A percentile compares a stretch with the other conserved stretches of the same genome.
Conservation (phyloP, 2,888 invertebrate species). For the Ephialtes manifestator region DNA sequence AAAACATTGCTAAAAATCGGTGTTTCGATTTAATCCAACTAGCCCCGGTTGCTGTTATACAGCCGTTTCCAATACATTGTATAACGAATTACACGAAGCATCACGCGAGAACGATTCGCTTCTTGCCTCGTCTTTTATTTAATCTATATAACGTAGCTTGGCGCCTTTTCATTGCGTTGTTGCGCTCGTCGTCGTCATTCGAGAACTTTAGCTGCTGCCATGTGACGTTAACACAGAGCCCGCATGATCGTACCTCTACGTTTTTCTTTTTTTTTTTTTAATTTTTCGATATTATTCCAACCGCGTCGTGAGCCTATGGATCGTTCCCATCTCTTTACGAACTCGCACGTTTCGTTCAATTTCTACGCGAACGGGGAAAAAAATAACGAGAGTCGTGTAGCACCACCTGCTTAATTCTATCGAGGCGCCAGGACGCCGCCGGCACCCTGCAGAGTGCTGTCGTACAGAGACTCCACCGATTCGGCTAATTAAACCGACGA, state of each 20-base stretch:
- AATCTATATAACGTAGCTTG: too few species aligned
- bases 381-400: slow-evolving; percentile 10
- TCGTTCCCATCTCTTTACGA: slow-evolving; percentile 14
- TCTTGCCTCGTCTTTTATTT: too few species aligned
- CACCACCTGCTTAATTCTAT: slow-evolving; percentile 57
- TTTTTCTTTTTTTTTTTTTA: slow-evolving; percentile 19
- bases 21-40: too few species aligned
- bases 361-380: background rate
- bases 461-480: background rate
- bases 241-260: slow-evolving; percentile 32
- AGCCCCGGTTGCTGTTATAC: too few species aligned
- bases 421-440: slow-evolving; percentile 49
- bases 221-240: slow-evolving; percentile 24
- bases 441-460: slow-evolving; percentile 14
- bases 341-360: slow-evolving; percentile 4
- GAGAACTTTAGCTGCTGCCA: background rate
- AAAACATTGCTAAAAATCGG: too few species aligned
- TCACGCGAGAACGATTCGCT: too few species aligned
- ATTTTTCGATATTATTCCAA: slow-evolving; percentile 51
- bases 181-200: too few species aligned
- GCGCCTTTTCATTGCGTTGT: too few species aligned
- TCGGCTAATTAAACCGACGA: slow-evolving; percentile 19
- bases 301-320: slow-evolving; percentile 38
- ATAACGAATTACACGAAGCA: too few species aligned
- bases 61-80: too few species aligned